Base-by-base conservation (phyloP, 2,888 invertebrate genomes). In the Brachyptera putata region DNA sequence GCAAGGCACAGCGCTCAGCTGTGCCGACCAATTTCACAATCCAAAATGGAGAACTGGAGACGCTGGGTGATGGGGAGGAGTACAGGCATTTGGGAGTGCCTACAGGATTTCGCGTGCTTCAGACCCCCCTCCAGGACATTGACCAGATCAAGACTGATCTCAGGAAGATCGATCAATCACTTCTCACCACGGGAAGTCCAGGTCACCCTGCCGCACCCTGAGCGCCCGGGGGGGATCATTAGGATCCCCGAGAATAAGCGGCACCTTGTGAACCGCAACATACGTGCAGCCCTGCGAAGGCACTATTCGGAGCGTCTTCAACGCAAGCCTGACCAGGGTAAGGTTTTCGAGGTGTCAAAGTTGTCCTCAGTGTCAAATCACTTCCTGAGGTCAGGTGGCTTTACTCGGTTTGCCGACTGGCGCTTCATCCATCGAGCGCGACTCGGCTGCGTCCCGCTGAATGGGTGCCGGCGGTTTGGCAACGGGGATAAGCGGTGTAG, bases 371-470 rank as follows among this genome's bases (percentile, higher is more conserved):
- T 25, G 13, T 36, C 36, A 22, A 70, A 70, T 60, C 70, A 70
- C 65, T 73, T 72, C 63, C 58, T 69, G 16, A 49, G 66, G 1
- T 55, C 50, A 0, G 69, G 70, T 0, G 55, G 56, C 3, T 68
- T 64, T 60, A 70, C 68, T 24, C 56, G 71, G 3, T 74, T 73
- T 63, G 69, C 70, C 5, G 74, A 75, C 60, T 75, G 74, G 73
- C 66, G 73, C 3, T 75, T 75, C 59, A 66, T 74, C 14, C 73
- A 73, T 64, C 65, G 70, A 0, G 71, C 71, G 3, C 63, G 70
- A 1, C 68, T 71, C n/a, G n/a, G n/a, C n/a, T n/a, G n/a, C n/a
- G n/a, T n/a, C n/a, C n/a, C n/a, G n/a, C n/a, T n/a, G n/a, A 70
- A 68, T 48, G 69, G 66, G 13, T 62, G 61, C 0, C 13, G 41